Base-by-base conservation (phyloP, 2,113 vertebrate genomes). In the Ciconia stormi region DNA sequence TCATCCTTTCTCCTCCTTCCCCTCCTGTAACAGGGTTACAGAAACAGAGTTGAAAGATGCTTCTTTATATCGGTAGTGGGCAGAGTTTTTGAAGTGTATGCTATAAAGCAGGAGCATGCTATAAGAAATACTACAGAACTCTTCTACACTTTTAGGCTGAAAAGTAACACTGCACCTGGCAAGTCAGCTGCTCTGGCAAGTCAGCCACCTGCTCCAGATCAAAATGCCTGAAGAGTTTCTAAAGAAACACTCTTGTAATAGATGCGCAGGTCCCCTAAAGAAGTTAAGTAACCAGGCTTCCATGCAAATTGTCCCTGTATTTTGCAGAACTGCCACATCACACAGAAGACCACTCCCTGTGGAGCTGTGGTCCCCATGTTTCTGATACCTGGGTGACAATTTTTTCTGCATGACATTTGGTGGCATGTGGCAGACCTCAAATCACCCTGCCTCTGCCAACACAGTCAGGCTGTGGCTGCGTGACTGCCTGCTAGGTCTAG, bases 1-100 rank as follows among this genome's bases (percentile, higher is more conserved):
- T 99, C 99, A 88, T 99, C 99, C 98, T 99, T 99, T 97, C 99
- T 98, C 92, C 99, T 98, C 42, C 99, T 98, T 67, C 99, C 99
- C 97, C 99, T 99, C 98, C 99, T 99, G 74, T 26, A 96, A 97
- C 27, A 95, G 62, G 56, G 94, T 77, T 56, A 97, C 7, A 96
- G 65, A 94, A 36, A 87, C 29, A 94, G 50, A 55, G 83, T 11
- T 77, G 27, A 89, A 80, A 94, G 32, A 58, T 55, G 74, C 18
- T 83, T 70, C 73, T 73, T 76, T 29, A 49, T 44, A 67, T 8
- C 21, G 4, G 40, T 25, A 56, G 58, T 26, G 38, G 70, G 69
- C 49, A 76, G 40, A 78, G 44, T 47, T 71, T 93, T 71, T 40
- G 29, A 90, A 72, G 34, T 4, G 9, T 34, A 30, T 9, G 27